These are phyloP conservation scores for Elephantulus edwardii DNA, from an alignment of 2,113 vertebrate species.

Conservation along the genomic window DNA sequence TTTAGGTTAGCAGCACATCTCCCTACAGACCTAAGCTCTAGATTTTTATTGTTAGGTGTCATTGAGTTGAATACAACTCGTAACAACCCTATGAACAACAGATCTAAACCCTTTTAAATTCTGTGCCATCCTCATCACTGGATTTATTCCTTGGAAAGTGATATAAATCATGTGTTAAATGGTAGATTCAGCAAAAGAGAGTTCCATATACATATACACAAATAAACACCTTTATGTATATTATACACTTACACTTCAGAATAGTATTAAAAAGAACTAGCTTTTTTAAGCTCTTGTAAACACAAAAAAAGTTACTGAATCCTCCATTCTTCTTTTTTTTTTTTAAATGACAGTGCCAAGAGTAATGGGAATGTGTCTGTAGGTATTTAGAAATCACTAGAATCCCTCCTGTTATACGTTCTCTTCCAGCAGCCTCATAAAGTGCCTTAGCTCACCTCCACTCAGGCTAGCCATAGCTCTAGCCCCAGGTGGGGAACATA, in stretches of 20 bases:
- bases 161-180: too few relatives aligned
- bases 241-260: not conserved
- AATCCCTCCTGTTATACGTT: not conserved
- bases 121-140: too few relatives aligned
- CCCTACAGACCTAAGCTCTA: too few relatives aligned
- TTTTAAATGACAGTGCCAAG: not conserved
- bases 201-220: too few relatives aligned
- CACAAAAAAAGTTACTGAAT: not conserved
- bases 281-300: conserved; percentile 18
- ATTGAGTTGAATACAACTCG: too few relatives aligned
- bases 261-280: not conserved
- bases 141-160: too few relatives aligned
- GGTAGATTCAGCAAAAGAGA: too few relatives aligned
- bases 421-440: not conserved
- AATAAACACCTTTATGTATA: too few relatives aligned
- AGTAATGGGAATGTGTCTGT: not conserved
- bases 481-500: not conserved
- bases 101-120: too few relatives aligned
- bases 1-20: too few relatives aligned
- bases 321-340: not conserved
- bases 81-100: too few relatives aligned
- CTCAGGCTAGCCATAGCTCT: not conserved
- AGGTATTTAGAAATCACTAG: not conserved
- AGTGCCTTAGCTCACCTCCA: not conserved
- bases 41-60: too few relatives aligned